Base-by-base conservation (phyloP, 2,113 vertebrate genomes). In the Zosterops hypoxanthus region DNA sequence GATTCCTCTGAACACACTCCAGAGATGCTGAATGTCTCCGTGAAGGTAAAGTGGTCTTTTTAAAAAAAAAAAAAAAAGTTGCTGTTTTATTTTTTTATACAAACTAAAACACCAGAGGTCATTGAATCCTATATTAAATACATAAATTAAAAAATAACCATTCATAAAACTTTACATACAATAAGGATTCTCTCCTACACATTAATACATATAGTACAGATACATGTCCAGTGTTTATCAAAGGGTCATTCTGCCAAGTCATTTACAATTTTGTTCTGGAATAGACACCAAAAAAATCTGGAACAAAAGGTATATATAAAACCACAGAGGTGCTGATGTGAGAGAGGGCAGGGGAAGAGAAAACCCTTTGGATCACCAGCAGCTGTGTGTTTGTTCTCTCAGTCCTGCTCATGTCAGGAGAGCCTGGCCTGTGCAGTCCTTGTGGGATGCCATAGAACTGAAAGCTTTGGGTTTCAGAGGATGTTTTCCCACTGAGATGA, bases 91-190 rank as follows among this genome's bases (percentile, higher is more conserved):
- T 98, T 97, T 97, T 97, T 97, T 97, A 92, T 98, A 98, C 86
- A 98, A 98, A 98, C 97, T 97, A 97, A 98, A 98, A 98, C 98
- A 98, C 97, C 95, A 97, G 97, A 98, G 97, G 94, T 98, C 95
- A 96, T 98, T 85, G 97, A 98, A 98, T 98, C 97, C 97, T 98
- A 98, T 98, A 97, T 97, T 98, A 98, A 98, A 98, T 98, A 98
- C 98, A 98, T 97, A 98, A 98, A 97, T 98, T 98, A 98, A 97
- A 98, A 98, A 98, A 98, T 98, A 98, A 98, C 97, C 95, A 97
- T 98, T 97, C 98, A 97, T 97, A 98, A 98, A 98, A 98, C 96
- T 98, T 98, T 98, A 98, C 97, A 98, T 98, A 98, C 97, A 97
- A 52, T 97, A 97, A 97, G 95, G 97, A 97, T 95, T 96, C 97